Base-by-base conservation (phyloP, 1,140 invertebrate species). In the Achroia grisella region DNA sequence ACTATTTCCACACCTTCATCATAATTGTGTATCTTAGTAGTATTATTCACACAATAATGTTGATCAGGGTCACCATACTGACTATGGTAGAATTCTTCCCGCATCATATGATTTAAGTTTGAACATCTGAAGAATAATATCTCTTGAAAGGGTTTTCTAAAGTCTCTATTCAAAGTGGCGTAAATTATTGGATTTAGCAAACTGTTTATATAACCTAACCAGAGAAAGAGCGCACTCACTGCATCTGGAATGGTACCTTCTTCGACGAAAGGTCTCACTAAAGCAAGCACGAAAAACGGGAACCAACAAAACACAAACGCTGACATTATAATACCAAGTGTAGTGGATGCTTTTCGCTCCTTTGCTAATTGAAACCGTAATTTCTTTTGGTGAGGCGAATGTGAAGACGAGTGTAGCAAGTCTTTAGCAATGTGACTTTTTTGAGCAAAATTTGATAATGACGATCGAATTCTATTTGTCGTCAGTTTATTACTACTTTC, bases 241-340 rank as follows among this genome's bases (percentile, higher is more conserved):
- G 94, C 73, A 89, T 91, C 95, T 87, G 89, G 91, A 48, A 93
- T 93, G 43, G 88, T 83, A 32, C 89, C 84, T 35, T 87, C 90
- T 46, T 89, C 88, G 2, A 94, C 85, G 67, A 97, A 97, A n/a
- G 91, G 95, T 65, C 91, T 89, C 23, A 98, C 90, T 8, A 98
- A 82, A 1, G 97, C 96, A 27, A 97, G 87, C 5, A 98, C 94
- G 81, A 99, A 98, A 79, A 98, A 99, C 1, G 98, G 98, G 27
- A 99, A 86, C 98, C 97, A 99, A 75, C 97, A 99, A 43, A 98
- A 87, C 10, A 94, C 95, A 69, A 99, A 99, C 0, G 97, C 96
- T 48, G 95, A 97, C 95, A 97, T 97, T 39, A 99, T 98, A 43
- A 99, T 98, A 9, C 97, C 97, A 44, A 99, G 88, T 0, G 97